These are phyloP conservation scores for human (Homo sapiens) DNA, from an alignment of 2,113 vertebrate species.

Conservation along the genomic window GRCh38 chr15:71191501-71192000, in stretches of 20 bases:
- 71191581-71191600: background rate
- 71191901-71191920: no score
- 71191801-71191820: background rate
- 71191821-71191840: background rate
- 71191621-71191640: background rate
- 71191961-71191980: no score
- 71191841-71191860: background rate
- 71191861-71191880: no score
- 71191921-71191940: no score
- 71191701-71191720: fast-evolving
- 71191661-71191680: background rate
- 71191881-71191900: no score
- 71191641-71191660: background rate
- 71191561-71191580: background rate
- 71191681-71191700: background rate
- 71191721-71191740: background rate
- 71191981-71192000: no score
- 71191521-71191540: background rate
- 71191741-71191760: background rate
- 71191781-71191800: background rate
- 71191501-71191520: background rate
- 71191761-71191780: fast-evolving
- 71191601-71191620: background rate
- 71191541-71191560: background rate
- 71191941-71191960: no score